phyloP scores from a whole-genome alignment of 2,113 vertebrate species.

The Phocoena sinus region DNA sequence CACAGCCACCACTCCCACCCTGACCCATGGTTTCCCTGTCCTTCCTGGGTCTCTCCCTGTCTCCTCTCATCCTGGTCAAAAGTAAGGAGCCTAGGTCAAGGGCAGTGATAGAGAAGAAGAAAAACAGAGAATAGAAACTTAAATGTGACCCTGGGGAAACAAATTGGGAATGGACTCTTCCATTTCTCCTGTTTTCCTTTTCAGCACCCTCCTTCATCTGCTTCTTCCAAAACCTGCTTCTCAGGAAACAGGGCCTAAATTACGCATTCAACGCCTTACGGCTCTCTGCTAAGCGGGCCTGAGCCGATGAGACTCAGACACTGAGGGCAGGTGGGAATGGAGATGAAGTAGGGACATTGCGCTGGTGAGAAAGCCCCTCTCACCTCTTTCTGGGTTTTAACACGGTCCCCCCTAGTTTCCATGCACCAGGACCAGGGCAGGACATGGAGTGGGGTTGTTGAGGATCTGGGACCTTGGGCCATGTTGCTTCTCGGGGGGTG shows the following conservation, averaged over 20 bases:
- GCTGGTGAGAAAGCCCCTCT: not conserved
- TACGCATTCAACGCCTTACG: not conserved
- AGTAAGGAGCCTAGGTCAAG: not conserved
- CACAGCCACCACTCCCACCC: fast-evolving
- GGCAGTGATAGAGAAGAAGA: not conserved
- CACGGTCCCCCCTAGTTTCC: not conserved
- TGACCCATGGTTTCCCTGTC: fast-evolving
- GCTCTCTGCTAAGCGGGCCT: not conserved
- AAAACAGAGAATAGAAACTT: not conserved
- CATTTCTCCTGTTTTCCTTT: not conserved
- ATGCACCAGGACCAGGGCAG: not conserved
- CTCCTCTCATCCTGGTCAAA: not conserved
- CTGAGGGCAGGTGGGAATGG: not conserved
- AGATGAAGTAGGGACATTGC: fast-evolving
- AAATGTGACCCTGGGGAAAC: not conserved
- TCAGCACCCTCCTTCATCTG: not conserved
- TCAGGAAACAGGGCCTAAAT: not conserved
- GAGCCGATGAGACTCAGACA: not conserved
- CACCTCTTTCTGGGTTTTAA: not conserved
- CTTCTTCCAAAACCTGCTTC: not conserved
- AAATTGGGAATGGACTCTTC: not conserved
- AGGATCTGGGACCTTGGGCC: not conserved
- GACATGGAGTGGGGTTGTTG: not conserved
- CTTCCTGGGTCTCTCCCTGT: not conserved
- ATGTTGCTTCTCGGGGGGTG: not conserved